A percentile compares a stretch with the other conserved stretches of the same genome.
phyloP scores from a whole-genome alignment of 2,888 invertebrate genomes.

The Watsonalla cultraria region DNA sequence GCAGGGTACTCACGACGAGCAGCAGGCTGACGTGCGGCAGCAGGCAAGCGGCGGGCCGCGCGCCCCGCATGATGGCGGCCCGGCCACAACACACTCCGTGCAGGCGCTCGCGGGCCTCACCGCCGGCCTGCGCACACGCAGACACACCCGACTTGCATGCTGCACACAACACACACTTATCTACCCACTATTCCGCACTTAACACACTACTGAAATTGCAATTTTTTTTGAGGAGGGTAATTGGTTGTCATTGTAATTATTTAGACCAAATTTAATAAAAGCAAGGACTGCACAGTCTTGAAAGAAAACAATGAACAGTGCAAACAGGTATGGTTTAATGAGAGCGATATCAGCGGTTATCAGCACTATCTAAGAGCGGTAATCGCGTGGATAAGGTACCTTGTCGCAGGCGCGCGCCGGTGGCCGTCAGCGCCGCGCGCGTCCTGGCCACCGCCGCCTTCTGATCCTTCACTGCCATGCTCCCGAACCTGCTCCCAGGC shows the following conservation, averaged over 20 bases:
- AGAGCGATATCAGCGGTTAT: neutral
- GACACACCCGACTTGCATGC: neutral
- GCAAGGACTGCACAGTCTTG: neutral
- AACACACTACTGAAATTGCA: too few species aligned
- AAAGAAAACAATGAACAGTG: neutral
- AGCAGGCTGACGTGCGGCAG: constrained; percentile 53
- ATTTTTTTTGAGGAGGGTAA: too few species aligned
- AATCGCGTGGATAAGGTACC: neutral
- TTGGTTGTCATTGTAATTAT: too few species aligned
- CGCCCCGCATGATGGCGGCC: constrained; percentile 24
- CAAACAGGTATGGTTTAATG: neutral
- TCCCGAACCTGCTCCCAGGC: too few species aligned
- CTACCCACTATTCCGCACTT: too few species aligned
- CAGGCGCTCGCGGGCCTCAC: neutral
- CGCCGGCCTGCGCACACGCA: neutral
- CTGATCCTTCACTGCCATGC: too few species aligned
- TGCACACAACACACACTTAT: neutral
- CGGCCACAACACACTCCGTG: constrained; percentile 1
- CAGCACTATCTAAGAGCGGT: neutral
- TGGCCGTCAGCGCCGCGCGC: too few species aligned
- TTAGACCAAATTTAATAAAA: too few species aligned
- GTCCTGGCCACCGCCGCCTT: neutral
- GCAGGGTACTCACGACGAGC: constrained; percentile 51
- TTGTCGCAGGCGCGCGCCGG: too few species aligned
- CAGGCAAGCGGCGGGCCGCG: constrained; percentile 33